Percentiles rank a stretch among this genome's conserved stretches.
phyloP scores from a whole-genome alignment of 1,140 invertebrate species.

The Colletes gigas region DNA sequence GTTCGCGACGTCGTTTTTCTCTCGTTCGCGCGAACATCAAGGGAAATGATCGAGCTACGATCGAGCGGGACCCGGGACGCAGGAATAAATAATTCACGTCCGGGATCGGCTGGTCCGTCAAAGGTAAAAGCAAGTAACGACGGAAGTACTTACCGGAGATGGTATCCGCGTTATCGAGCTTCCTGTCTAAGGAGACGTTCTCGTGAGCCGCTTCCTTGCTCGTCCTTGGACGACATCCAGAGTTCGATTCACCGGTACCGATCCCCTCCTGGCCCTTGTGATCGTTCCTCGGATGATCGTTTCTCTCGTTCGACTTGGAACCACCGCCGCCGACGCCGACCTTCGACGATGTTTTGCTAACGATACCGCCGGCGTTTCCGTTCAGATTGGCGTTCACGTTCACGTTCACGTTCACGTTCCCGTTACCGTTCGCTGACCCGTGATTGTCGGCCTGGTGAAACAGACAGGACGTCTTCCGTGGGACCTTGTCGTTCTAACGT shows the following conservation, averaged over 20 bases:
- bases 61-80: constrained; percentile 22
- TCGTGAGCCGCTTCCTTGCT: constrained; percentile 71
- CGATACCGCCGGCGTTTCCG: constrained; percentile 60
- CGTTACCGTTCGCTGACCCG: constrained; percentile 65
- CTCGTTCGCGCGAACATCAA: constrained; percentile 16
- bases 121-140: constrained; percentile 62
- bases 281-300: constrained; percentile 62
- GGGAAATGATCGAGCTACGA: constrained; percentile 14
- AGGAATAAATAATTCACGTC: constrained; percentile 60
- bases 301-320: constrained; percentile 60
- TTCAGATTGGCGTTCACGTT: constrained; percentile 65
- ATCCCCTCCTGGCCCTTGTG: constrained; percentile 62
- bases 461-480: constrained; percentile 28
- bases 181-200: constrained; percentile 68
- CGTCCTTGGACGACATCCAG: constrained; percentile 71
- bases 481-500: constrained; percentile 20
- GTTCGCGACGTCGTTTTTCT: not conserved
- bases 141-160: constrained; percentile 73
- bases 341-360: constrained; percentile 65
- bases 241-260: constrained; percentile 60
- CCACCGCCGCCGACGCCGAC: constrained; percentile 58
- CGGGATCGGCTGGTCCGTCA: constrained; percentile 51
- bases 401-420: constrained; percentile 64
- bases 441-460: constrained; percentile 57
- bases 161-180: constrained; percentile 72